These are phyloP conservation scores for Raja brachyura DNA, from an alignment of 2,113 vertebrate species.

Conservation along the genomic window DNA sequence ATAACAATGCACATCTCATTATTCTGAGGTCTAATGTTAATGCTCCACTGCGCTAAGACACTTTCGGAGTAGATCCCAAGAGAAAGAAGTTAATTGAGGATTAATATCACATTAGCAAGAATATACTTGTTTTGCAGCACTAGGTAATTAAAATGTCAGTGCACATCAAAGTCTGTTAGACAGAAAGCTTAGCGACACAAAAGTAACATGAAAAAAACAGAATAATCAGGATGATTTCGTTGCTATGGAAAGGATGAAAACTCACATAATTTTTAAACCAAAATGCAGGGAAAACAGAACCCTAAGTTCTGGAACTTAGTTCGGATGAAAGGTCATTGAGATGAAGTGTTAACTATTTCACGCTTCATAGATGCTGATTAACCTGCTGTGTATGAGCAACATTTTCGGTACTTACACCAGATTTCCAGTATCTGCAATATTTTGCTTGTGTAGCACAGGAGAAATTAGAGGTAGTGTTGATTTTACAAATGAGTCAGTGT, in stretches of 20 bases:
- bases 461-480: background rate
- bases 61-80: background rate
- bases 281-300: background rate
- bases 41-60: conserved; percentile 4
- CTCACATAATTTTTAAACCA: background rate
- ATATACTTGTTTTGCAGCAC: background rate
- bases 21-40: background rate
- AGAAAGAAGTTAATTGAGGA: conserved; percentile 26
- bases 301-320: no score
- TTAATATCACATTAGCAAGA: conserved; percentile 30
- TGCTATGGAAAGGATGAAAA: background rate
- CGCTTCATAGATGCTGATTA: no score
- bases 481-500: background rate
- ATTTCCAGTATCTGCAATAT: no score
- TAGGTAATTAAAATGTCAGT: conserved; percentile 1
- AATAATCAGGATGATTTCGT: background rate
- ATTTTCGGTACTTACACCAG: no score
- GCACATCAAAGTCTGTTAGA: background rate
- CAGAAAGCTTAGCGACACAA: background rate
- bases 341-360: no score
- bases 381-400: no score
- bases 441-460: background rate
- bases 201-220: background rate
- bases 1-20: background rate
- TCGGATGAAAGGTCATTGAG: no score